Evolutionary conservation across 1,140 invertebrate species (phyloP).

Genomic region (Paraescarpia echinospica): DNA sequence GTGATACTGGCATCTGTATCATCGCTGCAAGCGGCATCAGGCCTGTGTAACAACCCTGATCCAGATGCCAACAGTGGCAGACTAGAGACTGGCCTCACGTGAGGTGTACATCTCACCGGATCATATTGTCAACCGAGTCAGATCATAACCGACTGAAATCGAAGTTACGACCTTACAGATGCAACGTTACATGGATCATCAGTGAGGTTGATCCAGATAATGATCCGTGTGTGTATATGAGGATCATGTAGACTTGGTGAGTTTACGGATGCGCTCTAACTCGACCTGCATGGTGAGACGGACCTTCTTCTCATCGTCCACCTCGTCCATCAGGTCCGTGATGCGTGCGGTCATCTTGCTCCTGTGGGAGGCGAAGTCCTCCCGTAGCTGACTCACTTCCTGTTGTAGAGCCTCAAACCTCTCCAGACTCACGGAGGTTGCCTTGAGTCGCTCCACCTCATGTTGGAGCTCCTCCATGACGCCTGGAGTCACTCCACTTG

Average conservation of each 20-base stretch:
- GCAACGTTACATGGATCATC: not conserved
- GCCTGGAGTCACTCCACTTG: not conserved
- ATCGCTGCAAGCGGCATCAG: not conserved
- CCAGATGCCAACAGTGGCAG: not conserved
- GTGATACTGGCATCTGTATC: not conserved
- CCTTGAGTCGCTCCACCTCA: conserved; percentile 28
- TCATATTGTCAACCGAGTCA: too few relatives aligned
- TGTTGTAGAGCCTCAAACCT: conserved; percentile 22
- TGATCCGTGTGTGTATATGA: not conserved
- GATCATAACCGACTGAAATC: too few relatives aligned
- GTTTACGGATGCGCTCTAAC: conserved; percentile 55
- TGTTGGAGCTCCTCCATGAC: conserved; percentile 4
- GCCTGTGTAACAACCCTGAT: not conserved
- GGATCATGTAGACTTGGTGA: conserved; percentile 26
- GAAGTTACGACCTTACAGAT: not conserved
- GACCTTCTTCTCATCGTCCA: conserved; percentile 59
- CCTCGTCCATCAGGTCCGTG: conserved; percentile 50
- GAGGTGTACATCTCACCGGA: too few relatives aligned
- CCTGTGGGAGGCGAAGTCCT: conserved; percentile 46
- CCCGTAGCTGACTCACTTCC: conserved; percentile 34
- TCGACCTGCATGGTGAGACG: conserved; percentile 55
- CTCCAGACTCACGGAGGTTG: conserved; percentile 14
- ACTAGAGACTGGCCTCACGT: not conserved
- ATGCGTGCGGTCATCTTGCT: conserved; percentile 45
- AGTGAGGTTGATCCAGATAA: not conserved